Evolutionary conservation across 2,888 invertebrate species (phyloP), one percentile per base, ranked within the genome.

Genomic region (Melanotus villosus): DNA sequence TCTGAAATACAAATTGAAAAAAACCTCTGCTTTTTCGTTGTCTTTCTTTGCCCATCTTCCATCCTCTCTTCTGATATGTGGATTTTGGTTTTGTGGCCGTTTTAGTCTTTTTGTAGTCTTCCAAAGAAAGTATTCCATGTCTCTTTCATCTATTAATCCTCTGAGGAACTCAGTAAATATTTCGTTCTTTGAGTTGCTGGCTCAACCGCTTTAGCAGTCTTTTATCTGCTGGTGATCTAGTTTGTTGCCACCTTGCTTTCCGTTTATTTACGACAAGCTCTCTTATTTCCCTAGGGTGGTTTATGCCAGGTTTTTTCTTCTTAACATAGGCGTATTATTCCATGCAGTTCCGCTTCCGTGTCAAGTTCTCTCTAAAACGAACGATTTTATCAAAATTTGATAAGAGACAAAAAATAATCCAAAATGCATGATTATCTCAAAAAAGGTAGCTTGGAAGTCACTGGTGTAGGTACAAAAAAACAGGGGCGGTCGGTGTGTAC

Each of bases 31-130:
- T 18, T 56, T 36, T 36, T 56, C 56, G 1, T 23, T 26, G 16
- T 57, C 57, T 19, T 41, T 57, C 23, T 41, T 57, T 57, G 38
- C 57, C 57, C 23, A 57, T 21, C 38, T n/a, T 5, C 57, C 38
- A 38, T 57, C 12, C n/a, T 57, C 21, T 7, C 34, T 56, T 5
- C 21, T 12, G 34, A 57, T 57, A 19, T 12, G 38, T 9, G 12
- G 38, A 36, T 19, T 41, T 19, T 57, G 57, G 41, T 23, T 57
- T 57, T 57, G 19, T 36, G 23, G 21, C 18, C 41, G 38, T 41
- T 57, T 57, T 57, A 57, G 21, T 41, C 41, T 57, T 10, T 56
- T 56, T 2, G 56, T 36, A 10, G 34, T 18, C 18, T 56, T 56
- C 56, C 56, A 56, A 38, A 36, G 23, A 57, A 41, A 57, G 41